Conservation (phyloP, 2,888 invertebrate genomes). For the Antitype chi region DNA sequence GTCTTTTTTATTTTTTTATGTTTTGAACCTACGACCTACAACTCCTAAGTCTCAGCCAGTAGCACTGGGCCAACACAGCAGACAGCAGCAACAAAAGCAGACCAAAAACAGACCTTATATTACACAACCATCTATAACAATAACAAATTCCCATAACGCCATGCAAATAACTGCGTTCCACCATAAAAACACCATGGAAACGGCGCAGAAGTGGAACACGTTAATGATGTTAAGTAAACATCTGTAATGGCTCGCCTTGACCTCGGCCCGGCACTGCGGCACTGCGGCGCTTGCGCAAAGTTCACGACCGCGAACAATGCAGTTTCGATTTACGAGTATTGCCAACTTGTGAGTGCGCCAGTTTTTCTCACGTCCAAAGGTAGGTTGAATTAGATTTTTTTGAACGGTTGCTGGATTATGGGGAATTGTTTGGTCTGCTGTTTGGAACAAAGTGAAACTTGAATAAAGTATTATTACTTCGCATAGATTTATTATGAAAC, state of each 20-base stretch:
- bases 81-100: too few relatives aligned
- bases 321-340: slow-evolving; percentile 58
- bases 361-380: slow-evolving; percentile 53
- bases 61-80: too few relatives aligned
- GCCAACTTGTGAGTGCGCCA: slow-evolving; percentile 40
- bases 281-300: slow-evolving; percentile 60
- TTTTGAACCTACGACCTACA: too few relatives aligned
- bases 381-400: slow-evolving; percentile 23
- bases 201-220: slow-evolving; percentile 50
- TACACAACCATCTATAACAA: too few relatives aligned
- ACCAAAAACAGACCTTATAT: too few relatives aligned
- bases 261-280: slow-evolving; percentile 49
- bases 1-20: too few relatives aligned
- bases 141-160: neutral
- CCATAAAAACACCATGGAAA: slow-evolving; percentile 9
- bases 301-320: slow-evolving; percentile 72
- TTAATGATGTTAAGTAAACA: slow-evolving; percentile 60
- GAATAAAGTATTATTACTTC: neutral
- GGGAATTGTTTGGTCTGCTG: slow-evolving; percentile 22
- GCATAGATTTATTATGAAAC: neutral
- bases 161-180: neutral
- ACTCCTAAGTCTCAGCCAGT: too few relatives aligned
- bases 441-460: neutral
- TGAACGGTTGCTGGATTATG: neutral
- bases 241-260: slow-evolving; percentile 64